phyloP scores from a whole-genome alignment of 1,140 invertebrate species.

The Hirudo medicinalis region DNA sequence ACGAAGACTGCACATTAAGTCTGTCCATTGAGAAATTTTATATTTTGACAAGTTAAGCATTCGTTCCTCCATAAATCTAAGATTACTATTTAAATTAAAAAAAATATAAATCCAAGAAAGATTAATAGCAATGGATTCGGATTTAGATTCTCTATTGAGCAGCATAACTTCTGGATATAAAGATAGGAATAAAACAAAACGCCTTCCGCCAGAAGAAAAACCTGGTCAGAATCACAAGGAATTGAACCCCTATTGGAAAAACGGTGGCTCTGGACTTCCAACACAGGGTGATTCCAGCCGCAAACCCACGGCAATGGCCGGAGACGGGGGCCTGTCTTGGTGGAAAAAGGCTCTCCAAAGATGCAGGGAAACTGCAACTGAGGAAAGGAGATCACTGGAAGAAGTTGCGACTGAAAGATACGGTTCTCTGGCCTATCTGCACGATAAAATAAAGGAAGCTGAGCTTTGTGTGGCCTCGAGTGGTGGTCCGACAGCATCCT shows the following conservation, averaged over 20 bases:
- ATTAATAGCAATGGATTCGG: no score
- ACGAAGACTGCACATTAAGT: no score
- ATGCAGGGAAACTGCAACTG: constrained; percentile 48
- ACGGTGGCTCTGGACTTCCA: constrained; percentile 68
- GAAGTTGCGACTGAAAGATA: constrained; percentile 52
- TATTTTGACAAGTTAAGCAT: no score
- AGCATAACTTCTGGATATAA: no score
- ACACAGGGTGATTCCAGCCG: constrained; percentile 25
- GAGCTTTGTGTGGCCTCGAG: constrained; percentile 21
- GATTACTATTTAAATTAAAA: no score
- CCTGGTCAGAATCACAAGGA: constrained; percentile 55
- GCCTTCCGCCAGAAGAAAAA: no score
- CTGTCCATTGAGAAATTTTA: no score
- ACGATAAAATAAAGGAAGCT: constrained; percentile 42
- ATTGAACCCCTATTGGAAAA: constrained; percentile 83
- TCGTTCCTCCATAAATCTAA: no score
- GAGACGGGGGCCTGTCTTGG: constrained; percentile 46
- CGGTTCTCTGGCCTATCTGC: constrained; percentile 49
- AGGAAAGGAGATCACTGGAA: constrained; percentile 47
- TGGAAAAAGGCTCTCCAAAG: constrained; percentile 47
- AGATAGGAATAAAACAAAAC: no score
- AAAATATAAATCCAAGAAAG: no score
- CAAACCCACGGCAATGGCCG: constrained; percentile 25
- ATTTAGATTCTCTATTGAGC: no score
- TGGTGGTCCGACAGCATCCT: background rate